phyloP scores from a whole-genome alignment of 2,113 vertebrate species.

The Rhagologus leucostigma region DNA sequence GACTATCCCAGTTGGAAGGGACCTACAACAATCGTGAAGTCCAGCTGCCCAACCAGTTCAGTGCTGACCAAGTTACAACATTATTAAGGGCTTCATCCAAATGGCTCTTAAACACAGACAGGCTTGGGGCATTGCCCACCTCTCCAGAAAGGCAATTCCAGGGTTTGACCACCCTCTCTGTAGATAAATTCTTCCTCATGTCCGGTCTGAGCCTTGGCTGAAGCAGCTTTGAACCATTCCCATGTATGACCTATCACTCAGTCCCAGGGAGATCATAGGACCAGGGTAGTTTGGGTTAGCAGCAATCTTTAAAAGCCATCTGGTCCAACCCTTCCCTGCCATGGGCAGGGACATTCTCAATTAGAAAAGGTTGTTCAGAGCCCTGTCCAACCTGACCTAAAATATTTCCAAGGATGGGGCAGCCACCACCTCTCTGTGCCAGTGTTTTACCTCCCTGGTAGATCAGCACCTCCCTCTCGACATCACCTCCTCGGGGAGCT shows the following conservation, averaged over 20 bases:
- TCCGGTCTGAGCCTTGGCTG: not conserved
- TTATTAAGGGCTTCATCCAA: not conserved
- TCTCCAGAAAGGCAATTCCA: not conserved
- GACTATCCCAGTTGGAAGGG: not conserved
- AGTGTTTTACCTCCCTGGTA: not conserved
- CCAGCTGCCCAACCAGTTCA: not conserved
- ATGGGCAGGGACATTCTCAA: not conserved
- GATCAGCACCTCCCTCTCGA: not conserved
- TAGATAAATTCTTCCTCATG: not conserved
- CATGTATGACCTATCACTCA: fast-evolving
- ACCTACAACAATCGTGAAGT: not conserved
- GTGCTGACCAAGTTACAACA: not conserved
- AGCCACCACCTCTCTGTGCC: not conserved
- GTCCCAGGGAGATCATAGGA: not conserved
- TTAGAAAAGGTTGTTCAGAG: not conserved
- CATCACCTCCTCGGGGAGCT: not conserved
- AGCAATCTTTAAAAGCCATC: not conserved
- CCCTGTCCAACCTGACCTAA: not conserved
- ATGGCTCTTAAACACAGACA: not conserved
- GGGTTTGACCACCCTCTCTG: not conserved
- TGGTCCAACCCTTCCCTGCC: not conserved
- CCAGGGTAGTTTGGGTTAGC: not conserved
- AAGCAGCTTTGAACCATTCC: not conserved
- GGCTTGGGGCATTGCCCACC: not conserved
- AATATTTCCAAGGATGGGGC: not conserved